phyloP scores from a whole-genome alignment of 1,140 invertebrate species.

The Drosophila pruinosa region DNA sequence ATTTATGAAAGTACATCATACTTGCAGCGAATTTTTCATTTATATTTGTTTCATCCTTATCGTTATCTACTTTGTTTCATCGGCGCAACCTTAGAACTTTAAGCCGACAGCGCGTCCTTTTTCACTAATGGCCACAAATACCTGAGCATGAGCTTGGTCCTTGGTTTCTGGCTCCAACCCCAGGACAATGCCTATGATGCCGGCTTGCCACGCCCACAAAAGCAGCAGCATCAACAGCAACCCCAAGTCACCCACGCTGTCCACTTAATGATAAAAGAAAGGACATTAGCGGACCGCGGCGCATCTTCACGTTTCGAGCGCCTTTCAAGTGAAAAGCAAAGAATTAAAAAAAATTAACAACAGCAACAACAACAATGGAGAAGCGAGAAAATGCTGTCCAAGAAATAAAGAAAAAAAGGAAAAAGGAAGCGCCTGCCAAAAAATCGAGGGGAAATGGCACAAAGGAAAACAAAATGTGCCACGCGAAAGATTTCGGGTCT shows the following conservation, averaged over 20 bases:
- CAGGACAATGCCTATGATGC: constrained; percentile 22
- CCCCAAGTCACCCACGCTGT: constrained; percentile 60
- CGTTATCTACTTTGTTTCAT: constrained; percentile 37
- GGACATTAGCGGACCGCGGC: constrained; percentile 75
- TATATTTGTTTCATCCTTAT: not conserved
- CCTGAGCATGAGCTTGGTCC: constrained; percentile 39
- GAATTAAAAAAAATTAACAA: constrained; percentile 82
- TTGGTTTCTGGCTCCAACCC: constrained; percentile 2
- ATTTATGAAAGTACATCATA: constrained; percentile 2
- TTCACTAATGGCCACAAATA: constrained; percentile 69
- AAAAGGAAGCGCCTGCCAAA: constrained; percentile 42
- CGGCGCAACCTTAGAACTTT: constrained; percentile 59
- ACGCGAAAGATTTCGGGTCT: constrained; percentile 50
- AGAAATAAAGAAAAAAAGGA: constrained; percentile 22
- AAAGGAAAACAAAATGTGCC: constrained; percentile 66
- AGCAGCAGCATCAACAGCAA: constrained; percentile 3
- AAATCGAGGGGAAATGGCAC: constrained; percentile 36
- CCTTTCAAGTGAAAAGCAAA: constrained; percentile 80
- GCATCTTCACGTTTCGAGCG: constrained; percentile 70
- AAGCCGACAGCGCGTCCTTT: constrained; percentile 55
- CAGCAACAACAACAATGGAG: constrained; percentile 34
- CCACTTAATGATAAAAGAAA: constrained; percentile 81
- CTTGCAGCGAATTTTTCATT: not conserved
- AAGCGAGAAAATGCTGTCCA: constrained; percentile 37
- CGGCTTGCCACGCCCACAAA: constrained; percentile 28